Percentiles rank a stretch among this genome's conserved stretches.
Evolutionary conservation across 2,113 vertebrate genomes (phyloP).

Genomic region (Siniperca chuatsi): DNA sequence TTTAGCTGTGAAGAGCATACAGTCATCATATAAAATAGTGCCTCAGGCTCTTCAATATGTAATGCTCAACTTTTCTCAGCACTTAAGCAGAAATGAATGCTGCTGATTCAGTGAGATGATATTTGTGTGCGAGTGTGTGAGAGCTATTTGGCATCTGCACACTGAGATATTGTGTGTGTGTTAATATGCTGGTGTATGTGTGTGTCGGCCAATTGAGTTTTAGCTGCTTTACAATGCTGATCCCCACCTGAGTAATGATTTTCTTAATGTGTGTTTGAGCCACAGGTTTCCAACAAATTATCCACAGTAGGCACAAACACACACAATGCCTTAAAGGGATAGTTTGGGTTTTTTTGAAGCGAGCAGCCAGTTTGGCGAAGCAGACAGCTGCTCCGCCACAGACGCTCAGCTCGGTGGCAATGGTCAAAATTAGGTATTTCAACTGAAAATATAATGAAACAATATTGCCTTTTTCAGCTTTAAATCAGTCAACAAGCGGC

Average conservation of each 20-base stretch:
- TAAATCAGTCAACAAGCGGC: neutral
- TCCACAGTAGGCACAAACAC: constrained; percentile 50
- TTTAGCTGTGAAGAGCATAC: constrained; percentile 16
- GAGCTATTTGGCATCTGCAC: constrained; percentile 25
- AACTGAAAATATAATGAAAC: no score
- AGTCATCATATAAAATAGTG: constrained; percentile 14
- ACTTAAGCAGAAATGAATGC: constrained; percentile 49
- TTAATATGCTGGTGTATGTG: neutral
- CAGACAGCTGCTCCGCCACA: no score
- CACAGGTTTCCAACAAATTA: constrained; percentile 52
- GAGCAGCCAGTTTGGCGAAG: no score
- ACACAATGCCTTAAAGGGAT: constrained; percentile 24
- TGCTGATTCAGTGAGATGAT: constrained; percentile 53
- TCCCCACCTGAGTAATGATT: constrained; percentile 68
- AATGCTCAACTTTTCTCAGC: constrained; percentile 42
- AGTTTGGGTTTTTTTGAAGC: no score
- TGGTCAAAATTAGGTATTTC: no score
- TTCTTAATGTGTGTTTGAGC: constrained; percentile 58
- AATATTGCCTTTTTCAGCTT: no score
- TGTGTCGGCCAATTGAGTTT: constrained; percentile 26
- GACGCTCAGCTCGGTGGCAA: no score
- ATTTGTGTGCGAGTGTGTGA: constrained; percentile 12
- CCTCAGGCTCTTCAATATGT: constrained; percentile 37
- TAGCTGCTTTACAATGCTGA: constrained; percentile 52
- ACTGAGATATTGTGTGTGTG: constrained; percentile 5